Conservation (phyloP, 2,888 invertebrate genomes). For the Tinea trinotella region DNA sequence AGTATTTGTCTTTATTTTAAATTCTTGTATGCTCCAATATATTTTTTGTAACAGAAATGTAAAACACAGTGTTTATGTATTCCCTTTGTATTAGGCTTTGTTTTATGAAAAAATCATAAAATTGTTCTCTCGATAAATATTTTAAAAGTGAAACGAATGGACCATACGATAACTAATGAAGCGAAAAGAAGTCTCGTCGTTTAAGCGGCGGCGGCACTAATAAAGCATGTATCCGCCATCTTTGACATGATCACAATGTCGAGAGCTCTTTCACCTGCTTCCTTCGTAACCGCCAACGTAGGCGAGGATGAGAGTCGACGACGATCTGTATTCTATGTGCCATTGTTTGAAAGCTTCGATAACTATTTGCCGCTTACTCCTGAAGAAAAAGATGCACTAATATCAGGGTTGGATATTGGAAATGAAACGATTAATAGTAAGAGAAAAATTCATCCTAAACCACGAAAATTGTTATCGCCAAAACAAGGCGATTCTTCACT, state of each 20-base stretch:
- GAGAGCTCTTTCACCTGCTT: slow-evolving; percentile 31
- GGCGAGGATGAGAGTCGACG: slow-evolving; percentile 68
- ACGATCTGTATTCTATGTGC: slow-evolving; percentile 83
- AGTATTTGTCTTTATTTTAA: background rate
- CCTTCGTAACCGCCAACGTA: slow-evolving; percentile 44
- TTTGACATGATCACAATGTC: slow-evolving; percentile 44
- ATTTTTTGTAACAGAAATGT: background rate
- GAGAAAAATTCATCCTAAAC: slow-evolving; percentile 44
- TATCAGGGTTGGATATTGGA: slow-evolving; percentile 46
- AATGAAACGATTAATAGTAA: slow-evolving; percentile 38
- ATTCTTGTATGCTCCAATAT: background rate
- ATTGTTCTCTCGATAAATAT: background rate
- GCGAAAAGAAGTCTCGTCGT: slow-evolving; percentile 46
- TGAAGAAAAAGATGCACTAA: slow-evolving; percentile 59
- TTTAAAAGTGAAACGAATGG: slow-evolving; percentile 7
- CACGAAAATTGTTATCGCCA: slow-evolving; percentile 40
- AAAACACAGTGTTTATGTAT: background rate
- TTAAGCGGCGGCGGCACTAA: slow-evolving; percentile 9
- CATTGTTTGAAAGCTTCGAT: slow-evolving; percentile 74
- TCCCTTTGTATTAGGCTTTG: background rate
- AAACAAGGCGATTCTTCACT: slow-evolving; percentile 51
- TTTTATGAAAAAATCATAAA: background rate
- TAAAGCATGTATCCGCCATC: slow-evolving; percentile 47
- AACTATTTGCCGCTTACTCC: slow-evolving; percentile 70
- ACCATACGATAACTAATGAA: slow-evolving; percentile 37